phyloP scores from a whole-genome alignment of 1,140 invertebrate species.

The Caligus rogercresseyi region DNA sequence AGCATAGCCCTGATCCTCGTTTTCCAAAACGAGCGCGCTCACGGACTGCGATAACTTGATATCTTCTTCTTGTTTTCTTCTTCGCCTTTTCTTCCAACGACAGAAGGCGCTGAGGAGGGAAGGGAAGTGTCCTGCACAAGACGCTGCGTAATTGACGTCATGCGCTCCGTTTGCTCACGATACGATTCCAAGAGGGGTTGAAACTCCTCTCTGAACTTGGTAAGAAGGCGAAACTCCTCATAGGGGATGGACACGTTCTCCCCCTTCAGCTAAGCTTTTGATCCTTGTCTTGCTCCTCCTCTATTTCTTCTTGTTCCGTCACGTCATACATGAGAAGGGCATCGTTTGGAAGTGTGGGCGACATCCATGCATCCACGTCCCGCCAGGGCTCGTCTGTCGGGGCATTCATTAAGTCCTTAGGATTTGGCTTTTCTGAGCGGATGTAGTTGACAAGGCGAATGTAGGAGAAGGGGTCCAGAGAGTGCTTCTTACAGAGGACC shows the following conservation, averaged over 20 bases:
- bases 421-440: constrained; percentile 40
- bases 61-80: too few relatives aligned
- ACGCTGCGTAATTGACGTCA: constrained; percentile 5
- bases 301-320: constrained; percentile 27
- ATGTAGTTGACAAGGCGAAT: constrained; percentile 57
- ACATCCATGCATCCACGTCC: constrained; percentile 46
- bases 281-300: constrained; percentile 1
- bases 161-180: constrained; percentile 29
- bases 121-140: neutral
- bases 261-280: neutral
- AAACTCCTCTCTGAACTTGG: constrained; percentile 21
- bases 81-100: too few relatives aligned
- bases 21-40: constrained; percentile 27
- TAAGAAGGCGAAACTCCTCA: constrained; percentile 14
- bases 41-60: too few relatives aligned
- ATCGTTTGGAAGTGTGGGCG: constrained; percentile 54
- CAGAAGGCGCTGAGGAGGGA: neutral
- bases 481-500: constrained; percentile 43
- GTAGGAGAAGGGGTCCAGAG: constrained; percentile 62
- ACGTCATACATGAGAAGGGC: constrained; percentile 61
- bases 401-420: constrained; percentile 36
- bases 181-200: constrained; percentile 33
- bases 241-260: neutral
- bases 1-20: constrained; percentile 63
- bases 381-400: constrained; percentile 41